Evolutionary conservation across 2,888 invertebrate genomes (phyloP).

Genomic region (Acleris emargana): DNA sequence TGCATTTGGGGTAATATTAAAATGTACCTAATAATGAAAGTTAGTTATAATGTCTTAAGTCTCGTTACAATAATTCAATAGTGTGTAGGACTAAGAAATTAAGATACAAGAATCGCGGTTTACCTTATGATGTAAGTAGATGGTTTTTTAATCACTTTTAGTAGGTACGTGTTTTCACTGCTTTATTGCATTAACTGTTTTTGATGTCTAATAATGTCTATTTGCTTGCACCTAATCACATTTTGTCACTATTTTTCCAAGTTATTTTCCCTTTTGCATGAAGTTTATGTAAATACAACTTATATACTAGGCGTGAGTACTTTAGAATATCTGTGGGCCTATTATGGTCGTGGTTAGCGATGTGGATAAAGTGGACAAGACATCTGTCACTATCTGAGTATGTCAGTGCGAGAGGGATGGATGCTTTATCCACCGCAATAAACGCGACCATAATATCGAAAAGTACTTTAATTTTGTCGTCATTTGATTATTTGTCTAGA

Average conservation of each 20-base stretch:
- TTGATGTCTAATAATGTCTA: constrained; percentile 4
- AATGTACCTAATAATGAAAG: too few species aligned
- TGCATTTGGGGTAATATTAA: too few species aligned
- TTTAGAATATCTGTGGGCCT: too few species aligned
- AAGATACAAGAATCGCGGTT: constrained; percentile 28
- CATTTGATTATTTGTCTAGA: too few species aligned
- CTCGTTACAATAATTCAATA: background rate
- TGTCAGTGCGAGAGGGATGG: too few species aligned
- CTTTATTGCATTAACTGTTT: constrained; percentile 6
- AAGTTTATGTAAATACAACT: constrained; percentile 9
- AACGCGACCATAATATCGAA: too few species aligned
- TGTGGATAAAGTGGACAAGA: too few species aligned
- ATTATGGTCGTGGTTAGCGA: too few species aligned
- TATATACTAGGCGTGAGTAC: too few species aligned
- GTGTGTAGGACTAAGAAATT: background rate
- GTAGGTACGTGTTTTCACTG: constrained; percentile 7
- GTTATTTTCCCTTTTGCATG: constrained; percentile 24
- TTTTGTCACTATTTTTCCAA: background rate
- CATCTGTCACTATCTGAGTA: too few species aligned
- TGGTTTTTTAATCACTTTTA: constrained; percentile 16
- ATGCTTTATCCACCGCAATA: too few species aligned
- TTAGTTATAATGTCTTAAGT: background rate
- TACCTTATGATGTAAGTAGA: constrained; percentile 45
- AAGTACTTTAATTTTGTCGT: too few species aligned
- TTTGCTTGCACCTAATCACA: constrained; percentile 19